Percentiles rank a stretch among this genome's conserved stretches.
Evolutionary conservation across 2,797 vertebrate genomes (phyloP).

Genomic region (Eleutherodactylus coqui): DNA sequence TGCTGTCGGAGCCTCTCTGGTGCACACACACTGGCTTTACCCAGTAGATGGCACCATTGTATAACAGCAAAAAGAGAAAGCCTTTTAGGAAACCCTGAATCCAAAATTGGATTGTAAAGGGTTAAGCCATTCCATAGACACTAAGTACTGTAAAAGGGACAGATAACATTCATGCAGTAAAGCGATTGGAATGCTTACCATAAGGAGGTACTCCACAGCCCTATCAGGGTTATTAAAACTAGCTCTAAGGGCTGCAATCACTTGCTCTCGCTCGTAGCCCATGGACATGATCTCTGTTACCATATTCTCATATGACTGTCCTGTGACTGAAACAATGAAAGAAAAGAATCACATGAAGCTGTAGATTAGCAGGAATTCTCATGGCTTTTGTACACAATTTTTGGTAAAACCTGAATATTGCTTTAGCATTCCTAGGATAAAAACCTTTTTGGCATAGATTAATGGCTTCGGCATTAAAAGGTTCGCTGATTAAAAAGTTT

Average conservation of each 20-base stretch:
- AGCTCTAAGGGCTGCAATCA: slow-evolving; percentile 91
- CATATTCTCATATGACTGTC: slow-evolving; percentile 95
- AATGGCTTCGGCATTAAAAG: neutral
- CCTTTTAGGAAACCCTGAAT: too few species aligned
- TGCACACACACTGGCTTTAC: too few species aligned
- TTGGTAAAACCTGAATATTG: neutral
- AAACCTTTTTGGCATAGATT: neutral
- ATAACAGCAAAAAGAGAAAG: too few species aligned
- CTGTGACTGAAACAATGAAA: slow-evolving; percentile 82
- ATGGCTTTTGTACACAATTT: too few species aligned
- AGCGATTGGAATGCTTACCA: slow-evolving; percentile 75
- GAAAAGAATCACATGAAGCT: neutral
- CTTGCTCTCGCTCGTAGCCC: slow-evolving; percentile 94
- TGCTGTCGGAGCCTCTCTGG: too few species aligned
- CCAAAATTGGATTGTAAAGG: too few species aligned
- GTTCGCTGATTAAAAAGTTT: neutral
- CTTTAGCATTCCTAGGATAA: neutral
- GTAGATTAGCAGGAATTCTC: neutral
- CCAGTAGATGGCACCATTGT: too few species aligned
- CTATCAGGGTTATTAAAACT: slow-evolving; percentile 99
- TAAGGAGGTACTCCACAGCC: slow-evolving; percentile 95
- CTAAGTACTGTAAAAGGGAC: too few species aligned
- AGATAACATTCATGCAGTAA: neutral
- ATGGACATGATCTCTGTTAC: slow-evolving; percentile 98
- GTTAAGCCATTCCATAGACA: too few species aligned